Base-by-base conservation (phyloP, 1,140 invertebrate genomes). In the Papilio helenus region DNA sequence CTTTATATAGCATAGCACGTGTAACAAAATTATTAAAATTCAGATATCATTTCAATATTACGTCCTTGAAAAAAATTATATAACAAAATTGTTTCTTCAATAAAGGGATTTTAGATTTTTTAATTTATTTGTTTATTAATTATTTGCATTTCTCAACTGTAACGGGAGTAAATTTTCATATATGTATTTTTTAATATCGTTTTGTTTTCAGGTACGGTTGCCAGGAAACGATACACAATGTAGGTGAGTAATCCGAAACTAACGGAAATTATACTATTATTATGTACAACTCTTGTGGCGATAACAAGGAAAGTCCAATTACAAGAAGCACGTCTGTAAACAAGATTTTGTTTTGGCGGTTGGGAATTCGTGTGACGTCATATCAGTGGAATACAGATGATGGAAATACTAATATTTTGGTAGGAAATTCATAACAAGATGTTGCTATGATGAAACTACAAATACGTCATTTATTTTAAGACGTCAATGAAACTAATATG, bases 121-220 rank as follows among this genome's bases (percentile, higher is more conserved):
- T n/a, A 4, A 9, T 61, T 61, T 61, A 7, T 61, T 61, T 61
- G 55, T 1, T 58, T 46, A 46, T 0, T 16, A 1, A 16, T 46
- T 2, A 46, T 46, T 46, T 46, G 44, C 14, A 16, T 46, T 46
- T 46, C 12, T 46, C 20, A 23, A 61, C 55, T 23, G 55, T 58
- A n/a, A 58, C 8, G 1, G 1, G 18, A 12, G 0, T 5, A 5
- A 20, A 26, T 61, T 16, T 26, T 61, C 23, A 12, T 26, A 26
- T 61, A 12, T 12, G 3, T 12, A 26, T 34, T 14, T 34, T 26
- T 14, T 72, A 12, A 26, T 42, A 34, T n/a, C 18, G 29, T 39
- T 39, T 20, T 72, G 29, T 73, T 73, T 73, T 42, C 42, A 73
- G 72, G 39, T 73, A 73, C 72, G 72, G 72, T 73, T 44, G 72